Evolutionary conservation across 2,888 invertebrate genomes (phyloP).

Genomic region (Octodonta nipae): DNA sequence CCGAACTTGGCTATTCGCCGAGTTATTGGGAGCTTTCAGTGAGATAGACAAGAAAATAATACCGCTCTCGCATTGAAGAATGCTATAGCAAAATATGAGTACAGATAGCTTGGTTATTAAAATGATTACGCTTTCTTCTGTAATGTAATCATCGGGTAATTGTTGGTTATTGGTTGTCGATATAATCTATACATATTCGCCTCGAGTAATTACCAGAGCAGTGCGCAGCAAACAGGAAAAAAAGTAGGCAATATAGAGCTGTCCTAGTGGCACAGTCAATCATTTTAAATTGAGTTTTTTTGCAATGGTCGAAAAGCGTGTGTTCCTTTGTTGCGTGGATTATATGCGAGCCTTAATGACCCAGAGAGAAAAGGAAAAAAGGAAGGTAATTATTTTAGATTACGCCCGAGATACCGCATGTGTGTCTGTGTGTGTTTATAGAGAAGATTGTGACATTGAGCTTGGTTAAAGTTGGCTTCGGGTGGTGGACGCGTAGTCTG

Average conservation of each 20-base stretch:
- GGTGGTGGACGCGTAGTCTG: too few relatives aligned
- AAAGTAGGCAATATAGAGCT: conserved; percentile 10
- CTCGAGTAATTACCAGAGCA: conserved; percentile 12
- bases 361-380: not conserved
- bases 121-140: conserved; percentile 17
- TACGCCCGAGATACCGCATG: too few relatives aligned
- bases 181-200: conserved; percentile 17
- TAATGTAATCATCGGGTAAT: conserved; percentile 16
- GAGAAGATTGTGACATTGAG: too few relatives aligned
- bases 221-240: conserved; percentile 3
- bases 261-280: conserved; percentile 15
- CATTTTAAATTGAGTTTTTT: conserved; percentile 9
- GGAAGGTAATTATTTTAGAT: not conserved
- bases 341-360: conserved; percentile 2
- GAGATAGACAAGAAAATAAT: conserved; percentile 5
- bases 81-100: conserved; percentile 6
- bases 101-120: conserved; percentile 14
- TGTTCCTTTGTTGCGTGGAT: conserved; percentile 4
- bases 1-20: too few relatives aligned
- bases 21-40: too few relatives aligned
- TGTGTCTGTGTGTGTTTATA: too few relatives aligned
- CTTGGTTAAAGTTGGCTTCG: too few relatives aligned
- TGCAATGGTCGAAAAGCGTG: not conserved
- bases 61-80: conserved; percentile 4
- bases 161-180: conserved; percentile 17